Base-by-base conservation (phyloP, 1,140 invertebrate species). In the Tachypleus tridentatus region DNA sequence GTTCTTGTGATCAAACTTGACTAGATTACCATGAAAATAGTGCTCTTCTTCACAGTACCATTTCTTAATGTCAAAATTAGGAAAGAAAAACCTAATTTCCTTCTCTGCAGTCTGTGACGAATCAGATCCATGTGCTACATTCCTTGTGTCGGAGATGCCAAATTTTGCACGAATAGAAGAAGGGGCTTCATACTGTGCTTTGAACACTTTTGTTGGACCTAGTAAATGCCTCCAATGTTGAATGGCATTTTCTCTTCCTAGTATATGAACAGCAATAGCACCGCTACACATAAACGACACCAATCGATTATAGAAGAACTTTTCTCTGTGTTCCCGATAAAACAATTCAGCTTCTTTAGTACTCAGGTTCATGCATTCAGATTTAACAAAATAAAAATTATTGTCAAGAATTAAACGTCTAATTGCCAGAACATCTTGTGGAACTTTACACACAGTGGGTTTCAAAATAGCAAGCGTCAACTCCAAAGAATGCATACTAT, bases 41-140 rank as follows among this genome's bases (percentile, higher is more conserved):
- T 67, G 66, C 70, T 81, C 78, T 72, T 84, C 79, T n/a, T 76
- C 73, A 63, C 75, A 60, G 58, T 78, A 79, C 85, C 85, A 87
- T 48, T 79, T 69, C 5, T 79, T 72, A 3, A 76, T 65, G 70
- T 85, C 72, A 74, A 93, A 93, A 11, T 91, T 83, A 49, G 88
- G 87, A 75, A 93, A 92, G 71, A 93, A 86, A 73, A 93, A 86
- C 58, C 77, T 73, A 59, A 93, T 90, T 79, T 96, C 92, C 64
- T 81, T 80, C 68, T 77, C 72, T 4, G 86, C 89, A 50, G 88
- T 89, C 74, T 84, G 79, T 29, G 8, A 51, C 50, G 71, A 76
- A 89, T 88, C 89, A 77, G 91, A 94, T 51, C 92, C 92, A 79
- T 96, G 92, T 59, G 86, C 85, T 29, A 88, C 90, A 81, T 97